These are phyloP conservation scores for Drosophila ustulata DNA, from an alignment of 2,888 invertebrate genomes.

Conservation along the genomic window DNA sequence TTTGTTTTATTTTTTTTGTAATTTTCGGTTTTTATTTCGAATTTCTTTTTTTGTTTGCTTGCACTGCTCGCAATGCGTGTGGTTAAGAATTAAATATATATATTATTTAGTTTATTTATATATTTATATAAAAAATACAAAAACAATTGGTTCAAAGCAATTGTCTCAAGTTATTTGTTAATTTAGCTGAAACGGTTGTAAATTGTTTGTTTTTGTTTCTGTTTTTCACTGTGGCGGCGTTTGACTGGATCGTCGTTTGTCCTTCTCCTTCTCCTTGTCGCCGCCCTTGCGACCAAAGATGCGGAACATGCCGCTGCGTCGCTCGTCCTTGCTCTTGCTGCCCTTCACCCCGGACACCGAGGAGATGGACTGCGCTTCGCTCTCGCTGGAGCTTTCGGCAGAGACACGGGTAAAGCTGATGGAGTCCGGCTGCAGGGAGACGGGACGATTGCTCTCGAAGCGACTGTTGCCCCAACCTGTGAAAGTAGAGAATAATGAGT, in stretches of 20 bases:
- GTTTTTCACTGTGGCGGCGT: conserved; percentile 77
- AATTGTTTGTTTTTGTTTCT: conserved; percentile 14
- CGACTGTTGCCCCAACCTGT: conserved; percentile 84
- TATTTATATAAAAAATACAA: conserved; percentile 72
- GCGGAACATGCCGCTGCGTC: conserved; percentile 84
- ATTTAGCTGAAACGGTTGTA: conserved; percentile 26
- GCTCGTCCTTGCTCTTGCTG: conserved; percentile 83
- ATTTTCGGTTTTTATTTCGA: conserved; percentile 23
- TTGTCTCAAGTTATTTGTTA: conserved; percentile 40
- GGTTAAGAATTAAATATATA: conserved; percentile 63
- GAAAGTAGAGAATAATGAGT: neutral
- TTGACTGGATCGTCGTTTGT: conserved; percentile 83
- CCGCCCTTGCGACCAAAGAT: conserved; percentile 84
- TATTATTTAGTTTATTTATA: conserved; percentile 48
- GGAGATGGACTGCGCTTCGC: conserved; percentile 85
- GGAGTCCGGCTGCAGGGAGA: conserved; percentile 83
- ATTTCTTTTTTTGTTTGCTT: conserved; percentile 29
- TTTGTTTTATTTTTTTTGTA: conserved; percentile 16
- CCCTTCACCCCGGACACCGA: conserved; percentile 84
- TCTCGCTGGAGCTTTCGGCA: conserved; percentile 85
- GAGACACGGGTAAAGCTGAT: conserved; percentile 82
- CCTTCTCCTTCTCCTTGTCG: conserved; percentile 80
- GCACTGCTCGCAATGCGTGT: conserved; percentile 46
- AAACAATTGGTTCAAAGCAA: conserved; percentile 60
- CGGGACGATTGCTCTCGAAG: conserved; percentile 83